Evolutionary conservation across 2,888 invertebrate species (phyloP), one percentile per base, ranked within the genome.

Genomic region (Lagria hirta): DNA sequence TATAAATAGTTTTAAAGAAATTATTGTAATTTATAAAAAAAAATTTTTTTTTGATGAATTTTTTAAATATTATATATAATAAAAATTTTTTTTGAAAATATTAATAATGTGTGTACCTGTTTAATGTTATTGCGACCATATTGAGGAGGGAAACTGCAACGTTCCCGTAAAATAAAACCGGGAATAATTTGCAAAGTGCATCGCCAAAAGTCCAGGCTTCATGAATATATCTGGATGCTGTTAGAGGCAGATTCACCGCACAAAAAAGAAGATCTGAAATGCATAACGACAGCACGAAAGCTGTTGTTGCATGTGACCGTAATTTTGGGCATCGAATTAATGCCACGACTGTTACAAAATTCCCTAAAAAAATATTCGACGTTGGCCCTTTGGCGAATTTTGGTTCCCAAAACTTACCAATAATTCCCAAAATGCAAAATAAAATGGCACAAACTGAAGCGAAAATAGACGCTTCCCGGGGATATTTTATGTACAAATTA

Each of bases 41-140:
- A n/a, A n/a, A n/a, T n/a, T n/a, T n/a, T n/a, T n/a, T n/a, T n/a
- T n/a, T n/a, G n/a, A n/a, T n/a, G n/a, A n/a, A n/a, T n/a, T n/a
- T n/a, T n/a, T n/a, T n/a, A n/a, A n/a, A n/a, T n/a, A n/a, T n/a
- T n/a, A n/a, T n/a, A n/a, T n/a, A n/a, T n/a, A n/a, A n/a, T n/a
- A n/a, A n/a, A n/a, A n/a, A n/a, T n/a, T n/a, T n/a, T n/a, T n/a
- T n/a, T n/a, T n/a, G n/a, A n/a, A n/a, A 28, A 32, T 13, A 32
- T 35, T 29, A 36, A 24, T 37, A 58, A 73, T 74, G n/a, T n/a
- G n/a, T n/a, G n/a, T 64, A 89, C 88, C 91, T 84, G 73, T 91
- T 92, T 44, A 92, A 73, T 16, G 91, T 91, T 53, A 92, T 91
- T 53, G 89, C 89, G 34, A 91, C 90, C 88, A 92, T 91, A 61